phyloP scores from a whole-genome alignment of 2,888 invertebrate genomes.

The Machimus atricapillus region DNA sequence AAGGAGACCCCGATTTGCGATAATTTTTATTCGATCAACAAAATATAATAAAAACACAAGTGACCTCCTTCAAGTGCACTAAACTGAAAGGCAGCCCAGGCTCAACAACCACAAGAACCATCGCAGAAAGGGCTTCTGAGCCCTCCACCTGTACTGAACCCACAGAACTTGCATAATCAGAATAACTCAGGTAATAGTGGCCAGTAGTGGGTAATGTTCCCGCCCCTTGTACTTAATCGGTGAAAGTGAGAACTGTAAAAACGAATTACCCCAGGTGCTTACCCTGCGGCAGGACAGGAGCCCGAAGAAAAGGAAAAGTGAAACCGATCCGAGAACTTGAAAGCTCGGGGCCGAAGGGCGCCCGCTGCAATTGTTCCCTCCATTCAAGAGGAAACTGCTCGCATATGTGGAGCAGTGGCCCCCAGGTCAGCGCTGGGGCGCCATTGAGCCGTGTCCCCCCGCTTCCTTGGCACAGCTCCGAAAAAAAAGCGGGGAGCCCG shows the following conservation, averaged over 20 bases:
- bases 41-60: too few relatives aligned
- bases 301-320: constrained; percentile 5
- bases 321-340: neutral
- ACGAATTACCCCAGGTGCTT: neutral
- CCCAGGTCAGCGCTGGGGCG: neutral
- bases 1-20: too few relatives aligned
- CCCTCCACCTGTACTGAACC: neutral
- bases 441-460: neutral
- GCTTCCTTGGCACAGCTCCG: neutral
- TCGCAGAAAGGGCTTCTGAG: neutral
- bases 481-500: neutral
- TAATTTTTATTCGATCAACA: too few relatives aligned
- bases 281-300: neutral
- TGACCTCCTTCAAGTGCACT: too few relatives aligned
- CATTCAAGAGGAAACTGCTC: neutral
- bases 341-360: neutral
- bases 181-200: neutral
- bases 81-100: too few relatives aligned
- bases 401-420: constrained; percentile 18
- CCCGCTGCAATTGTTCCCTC: constrained; percentile 21
- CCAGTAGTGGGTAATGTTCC: neutral
- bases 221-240: neutral
- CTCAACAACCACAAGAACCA: too few relatives aligned
- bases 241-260: constrained; percentile 24
- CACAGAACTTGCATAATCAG: neutral